phyloP scores from a whole-genome alignment of 1,140 invertebrate genomes.

The Drosophila oshimai region DNA sequence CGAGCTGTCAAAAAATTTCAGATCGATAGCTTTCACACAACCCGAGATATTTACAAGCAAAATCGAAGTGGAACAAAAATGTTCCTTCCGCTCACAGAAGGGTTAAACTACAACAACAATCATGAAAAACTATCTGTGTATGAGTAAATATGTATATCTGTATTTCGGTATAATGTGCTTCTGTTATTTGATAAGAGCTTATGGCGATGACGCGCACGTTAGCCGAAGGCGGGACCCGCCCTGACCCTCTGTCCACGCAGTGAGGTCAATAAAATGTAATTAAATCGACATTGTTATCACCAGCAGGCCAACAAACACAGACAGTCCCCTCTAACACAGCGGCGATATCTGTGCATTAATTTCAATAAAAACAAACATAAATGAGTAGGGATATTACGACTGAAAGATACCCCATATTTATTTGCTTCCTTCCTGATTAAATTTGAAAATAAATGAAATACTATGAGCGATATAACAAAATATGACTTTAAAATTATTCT shows the following conservation, averaged over 20 bases:
- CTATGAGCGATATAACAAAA: too few relatives aligned
- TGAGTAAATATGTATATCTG: constrained; percentile 17
- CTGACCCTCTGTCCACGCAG: constrained; percentile 7
- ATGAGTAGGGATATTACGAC: neutral
- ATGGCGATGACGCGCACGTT: constrained; percentile 62
- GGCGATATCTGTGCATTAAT: constrained; percentile 30
- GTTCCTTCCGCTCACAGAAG: too few relatives aligned
- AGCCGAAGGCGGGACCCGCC: neutral
- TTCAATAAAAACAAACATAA: constrained; percentile 28
- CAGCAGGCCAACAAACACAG: constrained; percentile 11
- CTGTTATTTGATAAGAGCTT: constrained; percentile 74
- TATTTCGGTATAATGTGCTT: constrained; percentile 47
- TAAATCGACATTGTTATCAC: constrained; percentile 78
- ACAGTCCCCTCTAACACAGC: constrained; percentile 1
- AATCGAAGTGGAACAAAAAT: too few relatives aligned
- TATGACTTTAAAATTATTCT: too few relatives aligned
- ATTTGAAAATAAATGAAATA: neutral
- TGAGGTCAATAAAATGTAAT: constrained; percentile 76
- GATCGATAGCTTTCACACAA: too few relatives aligned
- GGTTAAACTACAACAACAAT: constrained; percentile 47
- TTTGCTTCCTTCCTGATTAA: neutral
- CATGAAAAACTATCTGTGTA: neutral
- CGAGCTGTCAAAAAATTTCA: too few relatives aligned
- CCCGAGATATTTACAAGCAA: too few relatives aligned
- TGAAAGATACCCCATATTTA: neutral